phyloP scores from a whole-genome alignment of 2,113 vertebrate genomes.

The Reinhardtius hippoglossoides region DNA sequence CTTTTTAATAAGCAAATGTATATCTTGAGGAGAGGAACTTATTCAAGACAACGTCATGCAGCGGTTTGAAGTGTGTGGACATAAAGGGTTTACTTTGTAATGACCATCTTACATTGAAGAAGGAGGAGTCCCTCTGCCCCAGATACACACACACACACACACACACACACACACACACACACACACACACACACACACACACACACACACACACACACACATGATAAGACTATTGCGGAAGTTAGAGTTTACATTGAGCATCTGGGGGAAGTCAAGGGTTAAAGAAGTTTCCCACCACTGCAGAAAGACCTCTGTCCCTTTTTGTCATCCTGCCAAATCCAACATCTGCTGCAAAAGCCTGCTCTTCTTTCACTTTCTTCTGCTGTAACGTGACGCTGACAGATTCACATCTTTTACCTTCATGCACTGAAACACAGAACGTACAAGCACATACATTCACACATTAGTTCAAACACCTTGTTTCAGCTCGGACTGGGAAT shows the following conservation, averaged over 20 bases:
- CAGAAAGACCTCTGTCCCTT: slow-evolving; percentile 66
- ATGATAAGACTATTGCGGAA: slow-evolving; percentile 74
- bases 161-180: not conserved
- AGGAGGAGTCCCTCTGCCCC: slow-evolving; percentile 21
- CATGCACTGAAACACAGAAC: not conserved
- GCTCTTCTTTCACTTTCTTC: slow-evolving; percentile 27
- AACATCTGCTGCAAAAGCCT: slow-evolving; percentile 40
- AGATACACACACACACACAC: slow-evolving; percentile 40
- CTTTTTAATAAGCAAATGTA: slow-evolving; percentile 16
- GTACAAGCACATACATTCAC: slow-evolving; percentile 4
- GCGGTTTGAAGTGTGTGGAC: slow-evolving; percentile 46
- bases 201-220: slow-evolving; percentile 32
- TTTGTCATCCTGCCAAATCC: slow-evolving; percentile 53
- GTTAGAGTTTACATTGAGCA: slow-evolving; percentile 76
- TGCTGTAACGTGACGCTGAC: not conserved
- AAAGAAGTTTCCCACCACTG: slow-evolving; percentile 80
- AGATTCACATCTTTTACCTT: not conserved
- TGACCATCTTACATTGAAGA: slow-evolving; percentile 15
- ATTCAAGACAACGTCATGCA: slow-evolving; percentile 19
- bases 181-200: slow-evolving; percentile 11
- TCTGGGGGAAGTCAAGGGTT: slow-evolving; percentile 77
- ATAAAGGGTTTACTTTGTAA: slow-evolving; percentile 17
- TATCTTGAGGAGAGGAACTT: not conserved
- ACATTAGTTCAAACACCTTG: not conserved
- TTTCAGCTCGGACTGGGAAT: slow-evolving; percentile 6